Conservation (phyloP, 2,113 vertebrate species). For the Corapipo altera region DNA sequence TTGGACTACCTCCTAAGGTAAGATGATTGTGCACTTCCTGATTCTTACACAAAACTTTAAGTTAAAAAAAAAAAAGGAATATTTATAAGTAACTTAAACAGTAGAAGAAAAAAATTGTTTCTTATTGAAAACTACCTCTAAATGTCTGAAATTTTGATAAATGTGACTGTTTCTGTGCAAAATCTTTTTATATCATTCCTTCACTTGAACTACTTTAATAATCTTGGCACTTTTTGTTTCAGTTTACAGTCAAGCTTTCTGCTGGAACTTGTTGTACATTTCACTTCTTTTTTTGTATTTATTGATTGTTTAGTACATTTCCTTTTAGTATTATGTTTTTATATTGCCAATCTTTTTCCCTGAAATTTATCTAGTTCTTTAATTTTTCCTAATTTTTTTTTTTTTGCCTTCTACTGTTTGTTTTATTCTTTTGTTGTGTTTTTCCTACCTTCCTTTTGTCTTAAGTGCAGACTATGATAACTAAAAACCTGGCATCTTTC, state of each 20-base stretch:
- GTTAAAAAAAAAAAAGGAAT: too few relatives aligned
- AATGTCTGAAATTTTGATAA: not conserved
- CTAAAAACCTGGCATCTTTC: not conserved
- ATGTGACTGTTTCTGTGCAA: not conserved
- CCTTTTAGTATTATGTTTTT: not conserved
- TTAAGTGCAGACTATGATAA: not conserved
- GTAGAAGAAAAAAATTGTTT: not conserved
- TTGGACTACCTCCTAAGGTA: conserved; percentile 98
- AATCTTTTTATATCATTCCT: not conserved
- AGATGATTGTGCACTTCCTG: not conserved
- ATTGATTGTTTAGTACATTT: not conserved
- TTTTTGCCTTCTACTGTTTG: not conserved
- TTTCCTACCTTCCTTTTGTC: not conserved
- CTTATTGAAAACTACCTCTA: not conserved
- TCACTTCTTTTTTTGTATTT: not conserved
- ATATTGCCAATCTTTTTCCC: not conserved
- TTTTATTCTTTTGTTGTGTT: not conserved
- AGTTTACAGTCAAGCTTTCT: not conserved
- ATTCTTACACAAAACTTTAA: not conserved
- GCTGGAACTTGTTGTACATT: not conserved
- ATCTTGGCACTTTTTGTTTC: not conserved
- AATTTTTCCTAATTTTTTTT: not conserved
- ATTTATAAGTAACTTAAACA: not conserved
- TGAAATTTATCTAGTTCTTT: not conserved
- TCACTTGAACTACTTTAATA: not conserved